Percentiles rank a stretch among this genome's conserved stretches.
phyloP scores from a whole-genome alignment of 2,113 vertebrate species.

The Ictidomys tridecemlineatus region DNA sequence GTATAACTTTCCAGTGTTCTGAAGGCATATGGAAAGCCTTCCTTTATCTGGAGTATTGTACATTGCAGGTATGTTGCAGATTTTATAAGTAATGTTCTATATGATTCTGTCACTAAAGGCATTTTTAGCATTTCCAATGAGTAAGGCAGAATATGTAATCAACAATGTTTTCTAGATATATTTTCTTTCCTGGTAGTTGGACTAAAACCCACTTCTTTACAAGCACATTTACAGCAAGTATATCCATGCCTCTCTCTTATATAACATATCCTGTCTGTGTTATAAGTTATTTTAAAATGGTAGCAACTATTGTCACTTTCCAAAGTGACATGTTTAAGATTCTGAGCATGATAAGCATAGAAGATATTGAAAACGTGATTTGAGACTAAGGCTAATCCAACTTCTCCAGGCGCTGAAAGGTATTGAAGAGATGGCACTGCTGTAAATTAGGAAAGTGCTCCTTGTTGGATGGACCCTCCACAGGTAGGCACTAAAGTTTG shows the following conservation, averaged over 20 bases:
- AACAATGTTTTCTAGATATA: background rate
- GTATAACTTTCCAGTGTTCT: background rate
- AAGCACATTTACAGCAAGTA: background rate
- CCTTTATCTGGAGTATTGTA: background rate
- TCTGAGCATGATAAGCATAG: background rate
- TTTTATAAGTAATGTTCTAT: background rate
- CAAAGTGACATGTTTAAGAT: background rate
- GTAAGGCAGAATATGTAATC: background rate
- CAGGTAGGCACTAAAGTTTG: background rate
- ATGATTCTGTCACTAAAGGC: background rate
- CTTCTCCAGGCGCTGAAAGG: background rate
- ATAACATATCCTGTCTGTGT: background rate
- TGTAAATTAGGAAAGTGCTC: background rate
- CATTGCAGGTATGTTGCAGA: background rate
- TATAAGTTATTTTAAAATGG: background rate
- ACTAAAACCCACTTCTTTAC: background rate
- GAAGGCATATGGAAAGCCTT: background rate
- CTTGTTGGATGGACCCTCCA: background rate
- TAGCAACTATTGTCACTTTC: background rate
- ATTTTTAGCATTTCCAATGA: background rate
- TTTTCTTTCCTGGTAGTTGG: background rate
- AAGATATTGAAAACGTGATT: background rate
- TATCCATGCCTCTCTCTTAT: background rate
- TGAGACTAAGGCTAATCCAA: background rate
- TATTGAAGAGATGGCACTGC: rapidly evolving